phyloP scores from a whole-genome alignment of 2,113 vertebrate genomes.

The Crotalus tigris region DNA sequence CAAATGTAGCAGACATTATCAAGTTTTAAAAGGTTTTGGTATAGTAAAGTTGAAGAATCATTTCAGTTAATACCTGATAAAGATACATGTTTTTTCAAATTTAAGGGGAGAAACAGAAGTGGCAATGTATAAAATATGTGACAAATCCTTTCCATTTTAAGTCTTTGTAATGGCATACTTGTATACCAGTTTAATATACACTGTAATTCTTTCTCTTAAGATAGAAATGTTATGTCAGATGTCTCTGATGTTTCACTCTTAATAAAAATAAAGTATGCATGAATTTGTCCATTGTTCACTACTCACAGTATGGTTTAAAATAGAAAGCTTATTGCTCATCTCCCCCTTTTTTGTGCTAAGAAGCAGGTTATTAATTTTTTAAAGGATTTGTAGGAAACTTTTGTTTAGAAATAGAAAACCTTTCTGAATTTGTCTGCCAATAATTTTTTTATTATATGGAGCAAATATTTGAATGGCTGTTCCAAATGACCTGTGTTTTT shows the following conservation, averaged over 20 bases:
- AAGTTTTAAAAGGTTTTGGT: fast-evolving
- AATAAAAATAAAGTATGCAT: not conserved
- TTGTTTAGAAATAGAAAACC: not conserved
- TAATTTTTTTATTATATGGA: not conserved
- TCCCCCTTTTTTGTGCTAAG: fast-evolving
- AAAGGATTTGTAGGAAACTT: not conserved
- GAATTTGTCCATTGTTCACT: not conserved
- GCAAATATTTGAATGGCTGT: not conserved
- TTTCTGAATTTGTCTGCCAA: not conserved
- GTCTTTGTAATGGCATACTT: not conserved
- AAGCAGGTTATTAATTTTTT: not conserved
- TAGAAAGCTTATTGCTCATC: not conserved
- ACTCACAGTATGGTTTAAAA: not conserved
- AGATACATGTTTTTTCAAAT: not conserved
- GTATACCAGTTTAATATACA: not conserved
- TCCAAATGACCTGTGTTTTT: not conserved
- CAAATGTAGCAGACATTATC: not conserved
- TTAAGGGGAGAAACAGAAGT: not conserved
- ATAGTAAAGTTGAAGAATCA: not conserved
- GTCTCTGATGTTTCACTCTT: fast-evolving
- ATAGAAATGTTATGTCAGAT: not conserved
- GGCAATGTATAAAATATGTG: not conserved
- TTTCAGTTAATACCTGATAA: not conserved
- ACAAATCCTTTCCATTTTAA: not conserved
- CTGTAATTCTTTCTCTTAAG: not conserved